Evolutionary conservation across 2,113 vertebrate species (phyloP).

Genomic region (Cyprinodon tularosa): DNA sequence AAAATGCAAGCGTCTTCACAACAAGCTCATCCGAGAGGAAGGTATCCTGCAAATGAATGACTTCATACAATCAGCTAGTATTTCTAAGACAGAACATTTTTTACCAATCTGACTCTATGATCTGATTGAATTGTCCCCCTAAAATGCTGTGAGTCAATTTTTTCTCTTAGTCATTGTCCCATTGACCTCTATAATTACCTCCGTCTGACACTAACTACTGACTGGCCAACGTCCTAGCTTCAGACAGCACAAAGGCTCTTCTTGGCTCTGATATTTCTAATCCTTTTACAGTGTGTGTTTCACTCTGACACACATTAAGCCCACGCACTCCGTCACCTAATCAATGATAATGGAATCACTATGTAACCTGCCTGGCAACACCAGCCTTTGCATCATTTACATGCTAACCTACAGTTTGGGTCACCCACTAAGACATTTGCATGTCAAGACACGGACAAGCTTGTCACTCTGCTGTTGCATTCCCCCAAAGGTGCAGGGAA

Average conservation of each 20-base stretch:
- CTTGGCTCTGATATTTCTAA: conserved; percentile 68
- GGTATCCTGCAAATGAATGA: too few relatives aligned
- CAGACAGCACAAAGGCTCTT: conserved; percentile 18
- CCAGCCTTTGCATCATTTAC: conserved; percentile 43
- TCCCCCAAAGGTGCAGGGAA: background rate
- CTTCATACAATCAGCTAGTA: too few relatives aligned
- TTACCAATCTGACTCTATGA: too few relatives aligned
- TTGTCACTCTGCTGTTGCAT: background rate
- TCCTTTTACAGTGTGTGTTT: conserved; percentile 66
- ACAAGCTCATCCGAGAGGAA: too few relatives aligned
- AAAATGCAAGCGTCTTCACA: too few relatives aligned
- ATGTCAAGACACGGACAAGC: conserved; percentile 15
- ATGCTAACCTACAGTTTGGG: conserved; percentile 31
- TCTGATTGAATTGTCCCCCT: too few relatives aligned
- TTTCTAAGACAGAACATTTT: too few relatives aligned
- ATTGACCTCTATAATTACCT: conserved; percentile 49
- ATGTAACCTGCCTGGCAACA: conserved; percentile 64
- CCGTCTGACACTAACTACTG: conserved; percentile 41
- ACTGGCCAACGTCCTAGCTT: conserved; percentile 41
- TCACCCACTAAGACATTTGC: conserved; percentile 18
- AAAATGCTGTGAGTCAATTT: background rate
- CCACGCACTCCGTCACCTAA: conserved; percentile 62
- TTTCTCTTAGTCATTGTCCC: conserved; percentile 28
- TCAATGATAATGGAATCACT: conserved; percentile 73
- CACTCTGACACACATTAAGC: conserved; percentile 70